phyloP scores from a whole-genome alignment of 1,140 invertebrate genomes.

The Zophobas atratus region DNA sequence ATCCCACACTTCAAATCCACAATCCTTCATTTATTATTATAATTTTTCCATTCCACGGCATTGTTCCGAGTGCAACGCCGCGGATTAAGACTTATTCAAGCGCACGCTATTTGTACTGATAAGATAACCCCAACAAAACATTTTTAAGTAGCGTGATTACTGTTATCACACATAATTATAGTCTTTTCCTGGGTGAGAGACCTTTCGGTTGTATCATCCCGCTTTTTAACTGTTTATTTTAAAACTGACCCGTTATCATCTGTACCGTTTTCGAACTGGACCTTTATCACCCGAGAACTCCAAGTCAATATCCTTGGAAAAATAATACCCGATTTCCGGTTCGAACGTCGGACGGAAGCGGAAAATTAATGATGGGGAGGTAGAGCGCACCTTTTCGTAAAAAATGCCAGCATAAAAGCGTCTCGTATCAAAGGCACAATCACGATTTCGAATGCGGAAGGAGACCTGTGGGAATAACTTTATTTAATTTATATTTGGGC shows the following conservation, averaged over 20 bases:
- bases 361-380: constrained; percentile 15
- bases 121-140: constrained; percentile 46
- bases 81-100: constrained; percentile 5
- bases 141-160: constrained; percentile 44
- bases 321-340: constrained; percentile 25
- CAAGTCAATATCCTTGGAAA: neutral
- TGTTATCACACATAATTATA: constrained; percentile 42
- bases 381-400: neutral
- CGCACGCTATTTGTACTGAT: constrained; percentile 20
- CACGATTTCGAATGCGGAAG: constrained; percentile 26
- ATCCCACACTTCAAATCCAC: no score
- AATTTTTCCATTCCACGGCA: neutral
- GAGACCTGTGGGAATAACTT: constrained; percentile 38
- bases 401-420: constrained; percentile 8
- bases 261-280: constrained; percentile 32
- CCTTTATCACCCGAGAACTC: constrained; percentile 11
- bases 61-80: neutral
- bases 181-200: constrained; percentile 44
- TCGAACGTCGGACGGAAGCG: constrained; percentile 14
- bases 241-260: constrained; percentile 20
- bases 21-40: neutral
- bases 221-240: constrained; percentile 27
- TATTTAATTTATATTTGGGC: constrained; percentile 37
- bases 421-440: constrained; percentile 6
- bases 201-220: constrained; percentile 29